Evolutionary conservation across 2,797 vertebrate species (phyloP).

Genomic region (Furcifer pardalis): DNA sequence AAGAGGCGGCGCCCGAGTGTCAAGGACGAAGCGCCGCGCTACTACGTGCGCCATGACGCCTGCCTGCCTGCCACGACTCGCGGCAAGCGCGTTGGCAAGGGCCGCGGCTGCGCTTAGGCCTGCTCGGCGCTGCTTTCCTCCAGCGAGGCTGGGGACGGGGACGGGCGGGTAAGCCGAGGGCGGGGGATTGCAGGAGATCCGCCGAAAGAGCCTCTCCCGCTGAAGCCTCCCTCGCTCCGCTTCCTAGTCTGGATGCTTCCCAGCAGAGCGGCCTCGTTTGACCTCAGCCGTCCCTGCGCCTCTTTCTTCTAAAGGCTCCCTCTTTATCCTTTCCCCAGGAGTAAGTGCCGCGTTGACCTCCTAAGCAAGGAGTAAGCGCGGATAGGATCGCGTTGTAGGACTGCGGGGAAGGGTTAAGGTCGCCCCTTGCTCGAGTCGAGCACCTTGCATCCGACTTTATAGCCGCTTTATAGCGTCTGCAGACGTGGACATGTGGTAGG

Average conservation of each 20-base stretch:
- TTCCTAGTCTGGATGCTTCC: not conserved
- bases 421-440: no score
- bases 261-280: not conserved
- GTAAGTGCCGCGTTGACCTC: no score
- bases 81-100: not conserved
- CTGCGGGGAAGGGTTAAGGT: no score
- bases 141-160: no score
- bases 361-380: no score
- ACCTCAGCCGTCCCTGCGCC: no score
- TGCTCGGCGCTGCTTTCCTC: not conserved
- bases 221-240: no score
- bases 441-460: no score
- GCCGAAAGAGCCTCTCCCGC: not conserved
- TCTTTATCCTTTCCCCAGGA: not conserved
- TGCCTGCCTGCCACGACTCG: conserved; percentile 19
- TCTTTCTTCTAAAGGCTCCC: no score
- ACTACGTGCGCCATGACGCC: not conserved
- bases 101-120: not conserved
- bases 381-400: no score
- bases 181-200: not conserved
- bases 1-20: conserved; percentile 30
- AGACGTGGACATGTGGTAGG: no score
- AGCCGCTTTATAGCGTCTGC: no score
- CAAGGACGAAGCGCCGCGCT: not conserved
- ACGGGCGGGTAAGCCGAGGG: not conserved